Evolutionary conservation across 2,113 vertebrate genomes (phyloP), one percentile per base, ranked within the genome.

Genomic region (Recurvirostra avosetta): DNA sequence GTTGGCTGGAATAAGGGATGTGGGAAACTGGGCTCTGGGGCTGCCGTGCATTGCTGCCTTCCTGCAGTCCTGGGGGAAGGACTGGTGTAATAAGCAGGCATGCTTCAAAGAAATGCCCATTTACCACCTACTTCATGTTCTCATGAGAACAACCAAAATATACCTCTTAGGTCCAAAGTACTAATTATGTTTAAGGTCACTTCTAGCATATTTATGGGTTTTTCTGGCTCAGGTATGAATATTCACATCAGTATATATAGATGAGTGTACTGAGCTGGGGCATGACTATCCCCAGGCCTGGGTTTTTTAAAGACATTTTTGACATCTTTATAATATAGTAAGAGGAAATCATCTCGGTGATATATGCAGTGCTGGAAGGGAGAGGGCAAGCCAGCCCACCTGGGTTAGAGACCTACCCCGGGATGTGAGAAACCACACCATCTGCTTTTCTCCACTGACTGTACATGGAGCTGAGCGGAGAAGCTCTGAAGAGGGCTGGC

Each of bases 121-220:
- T 90, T 84, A 30, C 52, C 62, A 67, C 82, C 53, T 67, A 26
- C 72, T n/a, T 36, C 41, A 8, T 3, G 1, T 38, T 78, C 68
- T 72, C 16, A 1, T 23, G 47, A 65, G 67, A 61, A 36, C 56
- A 75, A 32, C 62, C 23, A 32, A 81, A 90, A 52, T 9, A 23
- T 2, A 36, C 36, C 47, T 76, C 90, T 52, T 18, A 34, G 38
- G 73, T 38, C 86, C 90, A 58, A 90, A 83, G 81, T 62, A 29
- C 62, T 94, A 71, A 66, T 93, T 74, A 86, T 12, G 52, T 56
- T 78, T 86, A 93, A 96, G 91, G 93, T 95, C 84, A 93, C 61
- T 62, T 74, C 6, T 32, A 38, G 56, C 50, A 63, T 78, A 89
- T 91, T 96, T 74, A 82, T 91, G 66, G 18, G 3, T 2, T 50